Base-by-base conservation (phyloP, 2,113 vertebrate genomes). In the Pipa parva region DNA sequence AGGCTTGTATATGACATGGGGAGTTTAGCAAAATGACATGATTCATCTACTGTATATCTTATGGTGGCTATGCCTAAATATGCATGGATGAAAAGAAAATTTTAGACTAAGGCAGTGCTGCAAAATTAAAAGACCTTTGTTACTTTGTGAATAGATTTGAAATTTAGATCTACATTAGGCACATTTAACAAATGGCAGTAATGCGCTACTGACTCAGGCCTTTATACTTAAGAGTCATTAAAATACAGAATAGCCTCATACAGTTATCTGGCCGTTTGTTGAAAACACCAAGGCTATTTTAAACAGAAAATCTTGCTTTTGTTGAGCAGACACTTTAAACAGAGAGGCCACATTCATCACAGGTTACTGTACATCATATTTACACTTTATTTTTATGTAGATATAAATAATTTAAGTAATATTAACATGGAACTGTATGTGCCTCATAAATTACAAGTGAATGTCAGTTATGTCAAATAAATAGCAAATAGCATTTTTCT, bases 351-450 rank as follows among this genome's bases (percentile, higher is more conserved):
- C 81, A 86, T 89, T 84, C 86, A 80, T 85, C 83, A 74, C 71
- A 57, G 76, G 80, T 78, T 75, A 75, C 52, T 77, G 79, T 78
- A 27, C 67, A 78, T 77, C 78, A 84, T 86, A 84, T 86, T 85
- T 79, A 80, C 84, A 84, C 80, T 74, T 72, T 77, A 79, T 51
- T 39, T 49, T 33, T 18, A 37, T 39, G 56, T 15, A 42, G 31
- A 26, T 45, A 81, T 87, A 87, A 89, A 88, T 85, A 85, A 81
- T 87, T 83, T 78, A 82, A 88, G 80, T 72, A 85, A 79, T 72
- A 84, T 87, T 87, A 89, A 84, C 78, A 79, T 77, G 82, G 89
- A 90, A 90, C 88, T 89, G 86, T 83, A 78, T 76, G 84, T 76
- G 81, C 79, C 78, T 83, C 80, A 69, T 75, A 84, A 90, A 87